Conservation (phyloP, 2,113 vertebrate species). For the Climacteris rufus region DNA sequence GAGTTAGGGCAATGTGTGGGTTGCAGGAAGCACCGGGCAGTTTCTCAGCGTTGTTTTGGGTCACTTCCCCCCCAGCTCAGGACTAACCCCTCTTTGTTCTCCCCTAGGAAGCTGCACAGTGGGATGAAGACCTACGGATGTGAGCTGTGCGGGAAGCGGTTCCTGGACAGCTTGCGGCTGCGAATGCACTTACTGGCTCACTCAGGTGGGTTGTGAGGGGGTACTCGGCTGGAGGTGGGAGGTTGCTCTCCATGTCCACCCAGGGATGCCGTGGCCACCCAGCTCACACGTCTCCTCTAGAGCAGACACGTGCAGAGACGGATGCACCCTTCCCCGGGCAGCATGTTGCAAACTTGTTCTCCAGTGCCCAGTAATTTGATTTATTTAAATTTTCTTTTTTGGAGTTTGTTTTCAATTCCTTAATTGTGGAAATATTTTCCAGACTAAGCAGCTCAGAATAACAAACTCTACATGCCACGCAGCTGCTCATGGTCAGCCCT, state of each 20-base stretch:
- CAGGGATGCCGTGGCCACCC: accelerated
- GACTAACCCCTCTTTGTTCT: constrained; percentile 42
- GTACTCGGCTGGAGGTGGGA: background rate
- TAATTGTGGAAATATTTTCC: constrained; percentile 4
- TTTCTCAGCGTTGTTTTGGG: accelerated
- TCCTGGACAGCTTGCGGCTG: constrained; percentile 96
- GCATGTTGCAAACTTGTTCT: background rate
- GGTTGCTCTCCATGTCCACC: background rate
- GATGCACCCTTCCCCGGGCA: background rate
- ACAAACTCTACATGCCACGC: background rate
- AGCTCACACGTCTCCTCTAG: accelerated
- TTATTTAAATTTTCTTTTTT: background rate
- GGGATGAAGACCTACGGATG: constrained; percentile 98
- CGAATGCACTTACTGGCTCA: constrained; percentile 99
- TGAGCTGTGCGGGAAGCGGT: constrained; percentile 95
- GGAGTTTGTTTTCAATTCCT: background rate
- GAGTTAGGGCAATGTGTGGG: accelerated
- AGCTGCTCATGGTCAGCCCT: background rate
- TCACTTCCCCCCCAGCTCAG: background rate
- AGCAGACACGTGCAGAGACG: background rate
- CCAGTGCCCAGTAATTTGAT: background rate
- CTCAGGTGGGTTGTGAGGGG: constrained; percentile 80
- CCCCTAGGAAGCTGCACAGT: constrained; percentile 94
- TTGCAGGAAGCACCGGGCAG: accelerated
- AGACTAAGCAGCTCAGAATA: background rate